A percentile compares a stretch with the other conserved stretches of the same genome.
phyloP scores from a whole-genome alignment of 1,140 invertebrate genomes.

The Orius laevigatus region DNA sequence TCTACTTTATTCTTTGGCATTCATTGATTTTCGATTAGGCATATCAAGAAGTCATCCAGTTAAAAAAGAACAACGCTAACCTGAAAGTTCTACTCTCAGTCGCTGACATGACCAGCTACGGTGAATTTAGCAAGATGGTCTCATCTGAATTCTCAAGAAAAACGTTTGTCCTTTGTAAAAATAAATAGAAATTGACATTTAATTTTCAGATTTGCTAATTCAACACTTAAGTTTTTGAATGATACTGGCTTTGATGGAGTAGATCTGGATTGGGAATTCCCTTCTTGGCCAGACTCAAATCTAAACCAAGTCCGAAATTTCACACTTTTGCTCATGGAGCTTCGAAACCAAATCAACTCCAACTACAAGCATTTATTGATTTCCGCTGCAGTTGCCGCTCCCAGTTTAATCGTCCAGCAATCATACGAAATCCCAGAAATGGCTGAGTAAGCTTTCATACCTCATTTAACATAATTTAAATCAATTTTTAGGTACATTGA shows the following conservation, averaged over 20 bases:
- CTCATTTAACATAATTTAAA: not conserved
- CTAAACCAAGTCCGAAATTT: conserved; percentile 49
- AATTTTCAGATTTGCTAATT: conserved; percentile 43
- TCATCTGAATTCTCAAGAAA: conserved; percentile 45
- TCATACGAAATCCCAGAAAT: conserved; percentile 61
- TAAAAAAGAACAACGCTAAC: conserved; percentile 46
- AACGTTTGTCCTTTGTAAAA: conserved; percentile 26
- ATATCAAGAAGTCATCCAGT: conserved; percentile 34
- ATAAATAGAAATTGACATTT: conserved; percentile 6
- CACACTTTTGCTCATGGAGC: conserved; percentile 49
- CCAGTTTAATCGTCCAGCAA: conserved; percentile 47
- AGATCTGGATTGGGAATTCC: conserved; percentile 82
- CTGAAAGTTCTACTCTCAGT: conserved; percentile 64
- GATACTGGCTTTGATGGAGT: conserved; percentile 57
- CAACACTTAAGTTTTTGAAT: conserved; percentile 40
- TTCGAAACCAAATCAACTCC: conserved; percentile 42
- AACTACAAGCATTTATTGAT: conserved; percentile 41
- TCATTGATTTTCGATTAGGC: conserved; percentile 24
- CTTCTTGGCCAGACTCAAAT: conserved; percentile 33
- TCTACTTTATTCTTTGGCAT: conserved; percentile 11
- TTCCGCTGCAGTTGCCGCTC: conserved; percentile 59
- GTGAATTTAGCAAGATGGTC: conserved; percentile 52
- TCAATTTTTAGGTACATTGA: conserved; percentile 41
- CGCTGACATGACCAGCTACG: conserved; percentile 41
- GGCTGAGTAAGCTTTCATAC: conserved; percentile 44